Percentiles rank a stretch among this genome's conserved stretches.
Conservation (phyloP, 2,113 vertebrate genomes). For the Cacatua alba region DNA sequence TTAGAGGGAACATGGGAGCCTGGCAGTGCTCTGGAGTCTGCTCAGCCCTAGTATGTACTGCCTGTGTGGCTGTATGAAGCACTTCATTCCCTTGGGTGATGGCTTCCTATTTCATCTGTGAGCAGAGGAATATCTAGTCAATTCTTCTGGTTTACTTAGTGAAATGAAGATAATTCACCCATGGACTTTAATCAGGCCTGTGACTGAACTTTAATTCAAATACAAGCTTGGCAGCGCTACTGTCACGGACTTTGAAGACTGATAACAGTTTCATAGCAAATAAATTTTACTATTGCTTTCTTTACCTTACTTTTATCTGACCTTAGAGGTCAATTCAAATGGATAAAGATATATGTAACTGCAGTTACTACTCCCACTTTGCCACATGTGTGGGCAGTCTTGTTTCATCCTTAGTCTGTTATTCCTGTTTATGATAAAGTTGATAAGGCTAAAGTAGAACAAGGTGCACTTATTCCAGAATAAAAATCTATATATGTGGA, state of each 20-base stretch:
- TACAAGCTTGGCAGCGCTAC: not conserved
- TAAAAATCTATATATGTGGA: not conserved
- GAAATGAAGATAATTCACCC: not conserved
- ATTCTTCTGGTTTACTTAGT: not conserved
- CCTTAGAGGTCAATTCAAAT: not conserved
- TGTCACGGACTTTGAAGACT: not conserved
- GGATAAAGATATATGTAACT: not conserved
- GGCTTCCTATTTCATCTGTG: not conserved
- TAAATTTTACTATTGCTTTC: not conserved
- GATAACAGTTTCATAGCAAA: not conserved
- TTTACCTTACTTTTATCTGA: not conserved
- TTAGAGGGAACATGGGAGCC: not conserved
- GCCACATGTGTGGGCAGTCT: not conserved
- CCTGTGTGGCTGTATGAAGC: not conserved
- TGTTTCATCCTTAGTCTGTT: not conserved
- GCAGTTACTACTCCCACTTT: not conserved
- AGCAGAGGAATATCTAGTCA: not conserved
- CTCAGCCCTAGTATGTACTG: not conserved
- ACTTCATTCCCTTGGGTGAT: not conserved
- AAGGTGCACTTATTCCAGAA: not conserved
- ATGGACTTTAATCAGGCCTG: not conserved
- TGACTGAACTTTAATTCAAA: not conserved
- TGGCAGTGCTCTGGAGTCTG: not conserved
- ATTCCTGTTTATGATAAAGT: not conserved
- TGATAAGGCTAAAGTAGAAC: not conserved